These are phyloP conservation scores for western clawed frog (Xenopus tropicalis) DNA, from an alignment of 2,113 vertebrate species.

Conservation along the genomic window UCB_Xtro_10.0 CM004450.2:61771501-61772000, in stretches of 20 bases:
- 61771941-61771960: constrained; percentile 55
- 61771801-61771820: constrained; percentile 53
- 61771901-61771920: constrained; percentile 46
- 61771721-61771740: constrained; percentile 50
- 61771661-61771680: constrained; percentile 49
- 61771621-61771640: constrained; percentile 42
- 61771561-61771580: not conserved
- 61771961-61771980: constrained; percentile 42
- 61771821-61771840: constrained; percentile 48
- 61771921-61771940: constrained; percentile 45
- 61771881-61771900: constrained; percentile 49
- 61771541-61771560: not conserved
- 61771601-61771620: constrained; percentile 14
- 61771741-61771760: constrained; percentile 45
- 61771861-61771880: constrained; percentile 55
- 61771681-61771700: constrained; percentile 51
- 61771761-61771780: constrained; percentile 54
- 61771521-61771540: not conserved
- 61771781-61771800: constrained; percentile 54
- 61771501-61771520: not conserved
- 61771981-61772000: constrained; percentile 51
- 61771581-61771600: constrained; percentile 1
- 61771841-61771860: constrained; percentile 41
- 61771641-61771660: constrained; percentile 48
- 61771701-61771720: constrained; percentile 55